Conservation (phyloP, 2,888 invertebrate species). For the Ptycholaimellus sp. region DNA sequence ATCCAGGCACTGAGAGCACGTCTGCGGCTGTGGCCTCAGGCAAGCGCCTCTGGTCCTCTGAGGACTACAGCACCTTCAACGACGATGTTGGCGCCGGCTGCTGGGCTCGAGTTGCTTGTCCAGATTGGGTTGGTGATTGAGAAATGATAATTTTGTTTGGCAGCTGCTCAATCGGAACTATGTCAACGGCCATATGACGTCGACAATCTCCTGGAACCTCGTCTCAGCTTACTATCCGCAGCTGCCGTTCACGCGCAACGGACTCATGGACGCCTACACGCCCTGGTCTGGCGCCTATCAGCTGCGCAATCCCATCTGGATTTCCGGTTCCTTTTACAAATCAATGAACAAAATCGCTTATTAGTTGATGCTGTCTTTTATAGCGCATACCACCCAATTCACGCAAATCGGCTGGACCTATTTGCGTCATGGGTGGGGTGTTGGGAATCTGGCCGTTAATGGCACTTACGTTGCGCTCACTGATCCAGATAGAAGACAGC, state of each 20-base stretch:
- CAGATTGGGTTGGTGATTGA: too few species aligned
- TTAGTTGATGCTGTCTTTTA: too few species aligned
- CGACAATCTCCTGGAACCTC: conserved; percentile 29
- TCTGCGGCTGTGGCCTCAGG: too few species aligned
- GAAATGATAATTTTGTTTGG: too few species aligned
- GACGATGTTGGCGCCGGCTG: conserved; percentile 27
- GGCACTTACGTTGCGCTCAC: conserved; percentile 26
- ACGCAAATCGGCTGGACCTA: conserved; percentile 25
- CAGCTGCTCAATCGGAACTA: conserved; percentile 30
- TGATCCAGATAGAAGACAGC: conserved; percentile 19
- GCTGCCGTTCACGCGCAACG: conserved; percentile 23
- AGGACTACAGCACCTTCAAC: conserved; percentile 29
- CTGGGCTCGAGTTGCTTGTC: conserved; percentile 30
- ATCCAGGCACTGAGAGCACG: conserved; percentile 22
- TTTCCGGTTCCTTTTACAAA: too few species aligned
- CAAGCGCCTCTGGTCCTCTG: conserved; percentile 28
- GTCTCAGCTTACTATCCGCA: conserved; percentile 26
- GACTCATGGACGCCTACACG: conserved; percentile 27
- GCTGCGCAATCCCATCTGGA: conserved; percentile 26
- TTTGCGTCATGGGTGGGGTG: conserved; percentile 22
- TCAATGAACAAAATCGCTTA: too few species aligned
- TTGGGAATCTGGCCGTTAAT: conserved; percentile 21
- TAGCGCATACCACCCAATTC: conserved; percentile 28
- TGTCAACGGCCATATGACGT: conserved; percentile 27
- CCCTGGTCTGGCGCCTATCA: conserved; percentile 28